phyloP scores from a whole-genome alignment of 2,113 vertebrate genomes.

The Capreolus pygargus region DNA sequence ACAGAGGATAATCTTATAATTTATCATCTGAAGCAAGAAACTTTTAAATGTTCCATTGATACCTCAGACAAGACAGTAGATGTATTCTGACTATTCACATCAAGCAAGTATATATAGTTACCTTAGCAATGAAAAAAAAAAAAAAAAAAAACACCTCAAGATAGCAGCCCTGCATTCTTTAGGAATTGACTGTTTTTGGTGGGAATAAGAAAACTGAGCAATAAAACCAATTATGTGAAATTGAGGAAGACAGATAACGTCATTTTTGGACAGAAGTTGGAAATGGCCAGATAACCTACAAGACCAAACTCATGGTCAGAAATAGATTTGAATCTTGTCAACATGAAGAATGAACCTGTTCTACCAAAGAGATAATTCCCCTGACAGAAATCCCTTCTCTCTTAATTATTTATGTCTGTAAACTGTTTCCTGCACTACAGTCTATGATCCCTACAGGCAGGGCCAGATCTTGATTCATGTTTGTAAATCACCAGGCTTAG shows the following conservation, averaged over 20 bases:
- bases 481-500: neutral
- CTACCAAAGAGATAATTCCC: neutral
- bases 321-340: neutral
- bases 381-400: neutral
- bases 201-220: neutral
- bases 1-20: neutral
- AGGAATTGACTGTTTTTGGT: neutral
- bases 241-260: neutral
- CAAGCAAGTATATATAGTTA: neutral
- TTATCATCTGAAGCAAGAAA: neutral
- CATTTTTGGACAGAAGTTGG: neutral
- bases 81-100: neutral
- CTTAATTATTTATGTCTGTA: constrained; percentile 14
- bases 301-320: neutral
- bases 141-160: neutral
- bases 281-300: neutral
- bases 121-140: neutral
- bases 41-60: neutral
- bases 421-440: constrained; percentile 5
- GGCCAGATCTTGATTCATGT: neutral
- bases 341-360: neutral
- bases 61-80: neutral
- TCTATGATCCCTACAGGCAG: neutral
- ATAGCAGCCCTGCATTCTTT: neutral
- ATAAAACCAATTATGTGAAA: neutral